Evolutionary conservation across 2,888 invertebrate species (phyloP), one percentile per base, ranked within the genome.

Genomic region (Ophion ventricosus): DNA sequence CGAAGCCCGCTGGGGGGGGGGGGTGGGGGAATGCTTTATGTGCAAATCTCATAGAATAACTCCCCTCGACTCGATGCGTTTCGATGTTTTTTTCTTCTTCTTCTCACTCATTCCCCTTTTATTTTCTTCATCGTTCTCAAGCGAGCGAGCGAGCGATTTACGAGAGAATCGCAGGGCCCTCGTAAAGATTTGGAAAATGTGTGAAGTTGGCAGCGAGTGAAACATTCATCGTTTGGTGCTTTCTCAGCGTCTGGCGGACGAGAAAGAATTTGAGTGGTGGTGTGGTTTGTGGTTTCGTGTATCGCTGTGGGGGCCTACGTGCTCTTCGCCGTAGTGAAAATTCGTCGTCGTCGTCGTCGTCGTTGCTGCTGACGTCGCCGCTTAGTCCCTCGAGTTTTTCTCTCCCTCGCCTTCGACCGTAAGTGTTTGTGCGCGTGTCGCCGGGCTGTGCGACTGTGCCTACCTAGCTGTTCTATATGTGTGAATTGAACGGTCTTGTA

Each of bases 381-480:
- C 43, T 61, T 54, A n/a, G 56, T 56, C 72, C 59, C 35, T 49
- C 72, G 40, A 35, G n/a, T 79, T 64, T 35, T 66, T 72, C 66
- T 20, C 70, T 70, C 49, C 49, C 70, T 75, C 70, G 54, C 56
- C 43, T n/a, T 79, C 72, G 69, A 1, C 64, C 66, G 72, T 79
- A 70, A 66, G 70, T 63, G 78, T 66, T 49, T 66, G 76, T 67
- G 79, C 67, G 84, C 78, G 84, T 84, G 79, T 73, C 84, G 84
- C 74, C 76, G 79, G 79, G 61, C 59, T 63, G 77, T 72, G 59
- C 81, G 75, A 57, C 76, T 82, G 84, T 84, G 79, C 70, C 75
- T 72, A 73, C 64, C 29, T 64, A 67, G 77, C 72, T 85, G 79
- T 67, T 84, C 80, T 85, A 82, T 85, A 82, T 85, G 85, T 85